Base-by-base conservation (phyloP, 1,140 invertebrate species). In the Medauroidea extradentata region DNA sequence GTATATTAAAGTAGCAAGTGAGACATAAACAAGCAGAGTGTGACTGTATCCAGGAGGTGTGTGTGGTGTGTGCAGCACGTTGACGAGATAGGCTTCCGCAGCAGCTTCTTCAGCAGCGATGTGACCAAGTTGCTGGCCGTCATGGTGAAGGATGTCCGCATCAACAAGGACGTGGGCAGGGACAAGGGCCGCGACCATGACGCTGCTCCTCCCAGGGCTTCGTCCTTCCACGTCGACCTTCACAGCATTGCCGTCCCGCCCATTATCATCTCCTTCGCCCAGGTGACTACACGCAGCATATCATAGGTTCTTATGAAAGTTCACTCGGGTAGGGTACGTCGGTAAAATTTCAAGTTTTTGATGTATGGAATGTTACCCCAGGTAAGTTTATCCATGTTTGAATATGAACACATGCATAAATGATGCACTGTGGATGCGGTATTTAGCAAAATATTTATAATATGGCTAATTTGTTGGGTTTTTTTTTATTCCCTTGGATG, bases 71-170 rank as follows among this genome's bases (percentile, higher is more conserved):
- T 80, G 29, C 65, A 94, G 90, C 85, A 92, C 77, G 85, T 96
- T 60, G 90, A 94, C 67, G 86, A 91, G 73, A 84, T 94, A 54
- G 87, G 89, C 66, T 81, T 95, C 54, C 84, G 89, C 16, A 95
- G 92, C 71, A 94, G 91, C 76, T 87, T 94, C 70, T 84, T 95
- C 54, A 95, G 92, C 71, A 91, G 90, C 9, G 90, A 93, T 63
- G 87, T 91, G 23, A 92, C 89, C 19, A 96, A 95, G 76, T 75
- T 94, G 8, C 71, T 96, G 18, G 90, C 89, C 8, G 83, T 96
- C 25, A 85, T 93, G 23, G 84, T 94, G 63, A 83, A 84, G 53
- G 90, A 93, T 72, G 87, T 94, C 4, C 80, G 90, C 56, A 85
- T 96, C 53, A 91, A 91, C 61, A 90, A 92, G 71, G 85, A 90